A percentile compares a stretch with the other conserved stretches of the same genome.
These are phyloP conservation scores for Ptychobarbus kaznakovi DNA, from an alignment of 2,797 vertebrate genomes.

Conservation along the genomic window DNA sequence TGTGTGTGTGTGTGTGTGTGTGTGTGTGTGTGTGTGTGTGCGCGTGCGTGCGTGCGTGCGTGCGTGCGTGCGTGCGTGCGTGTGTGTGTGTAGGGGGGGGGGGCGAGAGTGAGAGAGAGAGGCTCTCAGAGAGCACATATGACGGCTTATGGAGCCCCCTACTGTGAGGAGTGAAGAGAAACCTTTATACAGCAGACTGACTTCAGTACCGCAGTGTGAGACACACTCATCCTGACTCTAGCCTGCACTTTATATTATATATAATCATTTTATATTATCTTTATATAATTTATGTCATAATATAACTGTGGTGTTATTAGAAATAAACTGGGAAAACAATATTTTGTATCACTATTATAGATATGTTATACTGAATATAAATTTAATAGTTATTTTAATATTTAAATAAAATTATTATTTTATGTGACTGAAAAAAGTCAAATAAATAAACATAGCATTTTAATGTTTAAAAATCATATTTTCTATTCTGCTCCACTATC, in stretches of 20 bases:
- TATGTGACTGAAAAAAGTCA: not conserved
- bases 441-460: not conserved
- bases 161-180: slow-evolving; percentile 74
- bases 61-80: too few species aligned
- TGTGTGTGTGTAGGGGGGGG: too few species aligned
- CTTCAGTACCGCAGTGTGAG: slow-evolving; percentile 33
- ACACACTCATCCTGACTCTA: not conserved
- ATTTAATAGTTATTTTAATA: not conserved
- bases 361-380: not conserved
- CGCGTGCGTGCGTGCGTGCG: not conserved
- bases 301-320: not conserved
- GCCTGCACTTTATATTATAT: not conserved
- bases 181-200: not conserved
- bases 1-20: slow-evolving; percentile 40
- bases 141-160: slow-evolving; percentile 87
- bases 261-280: not conserved
- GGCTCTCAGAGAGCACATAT: slow-evolving; percentile 64
- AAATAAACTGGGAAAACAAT: not conserved
- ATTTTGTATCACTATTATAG: not conserved
- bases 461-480: not conserved
- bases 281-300: not conserved
- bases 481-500: not conserved
- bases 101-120: not conserved
- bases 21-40: slow-evolving; percentile 51
- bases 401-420: not conserved